Conservation (phyloP, 2,888 invertebrate species). For the Falcaria lacertinaria region DNA sequence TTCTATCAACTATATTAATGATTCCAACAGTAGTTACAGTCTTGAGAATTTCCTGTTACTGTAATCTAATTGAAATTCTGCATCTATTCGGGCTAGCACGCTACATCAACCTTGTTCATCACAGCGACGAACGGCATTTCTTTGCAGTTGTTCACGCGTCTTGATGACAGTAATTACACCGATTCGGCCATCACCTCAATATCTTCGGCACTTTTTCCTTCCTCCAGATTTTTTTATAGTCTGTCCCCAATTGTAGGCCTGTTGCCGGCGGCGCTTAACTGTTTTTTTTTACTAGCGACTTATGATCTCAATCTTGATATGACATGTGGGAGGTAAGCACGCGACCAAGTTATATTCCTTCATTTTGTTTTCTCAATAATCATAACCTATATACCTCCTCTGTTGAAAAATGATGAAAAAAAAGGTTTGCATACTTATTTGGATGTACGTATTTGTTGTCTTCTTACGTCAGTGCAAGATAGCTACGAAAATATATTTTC, state of each 20-base stretch:
- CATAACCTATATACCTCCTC: too few species aligned
- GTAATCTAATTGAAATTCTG: constrained; percentile 31
- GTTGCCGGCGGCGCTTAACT: constrained; percentile 64
- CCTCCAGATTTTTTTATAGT: constrained; percentile 51
- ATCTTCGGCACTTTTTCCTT: constrained; percentile 33
- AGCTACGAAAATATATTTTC: too few species aligned
- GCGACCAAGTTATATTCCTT: too few species aligned
- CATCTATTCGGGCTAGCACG: constrained; percentile 25
- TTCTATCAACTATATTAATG: not conserved
- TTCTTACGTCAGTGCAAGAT: too few species aligned
- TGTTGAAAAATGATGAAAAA: too few species aligned
- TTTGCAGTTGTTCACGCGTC: constrained; percentile 16
- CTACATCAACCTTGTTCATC: constrained; percentile 26
- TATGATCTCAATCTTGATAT: constrained; percentile 37
- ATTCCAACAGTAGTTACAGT: not conserved
- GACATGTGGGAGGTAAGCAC: too few species aligned
- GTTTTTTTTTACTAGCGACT: constrained; percentile 48
- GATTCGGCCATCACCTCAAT: constrained; percentile 16
- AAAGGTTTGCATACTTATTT: too few species aligned
- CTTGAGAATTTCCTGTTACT: constrained; percentile 20
- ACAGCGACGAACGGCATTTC: constrained; percentile 17
- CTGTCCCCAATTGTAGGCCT: constrained; percentile 53
- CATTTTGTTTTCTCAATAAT: too few species aligned
- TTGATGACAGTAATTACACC: constrained; percentile 15
- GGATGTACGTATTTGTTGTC: too few species aligned